Percentiles rank a stretch among this genome's conserved stretches.
phyloP scores from a whole-genome alignment of 2,888 invertebrate species.

The Embidobia sp. region DNA sequence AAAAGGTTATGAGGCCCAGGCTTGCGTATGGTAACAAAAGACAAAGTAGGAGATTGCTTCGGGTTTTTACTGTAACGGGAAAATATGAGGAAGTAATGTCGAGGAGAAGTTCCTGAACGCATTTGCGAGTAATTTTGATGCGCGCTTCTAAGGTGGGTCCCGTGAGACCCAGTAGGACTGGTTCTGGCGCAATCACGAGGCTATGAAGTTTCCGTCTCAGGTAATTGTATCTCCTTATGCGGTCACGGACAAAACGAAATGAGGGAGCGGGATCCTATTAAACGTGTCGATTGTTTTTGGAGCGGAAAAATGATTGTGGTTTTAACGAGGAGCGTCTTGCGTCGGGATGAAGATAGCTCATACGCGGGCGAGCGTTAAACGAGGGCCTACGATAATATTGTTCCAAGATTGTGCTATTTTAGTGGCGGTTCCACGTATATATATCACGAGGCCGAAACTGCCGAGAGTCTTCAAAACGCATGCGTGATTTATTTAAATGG shows the following conservation, averaged over 20 bases:
- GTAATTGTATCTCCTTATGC: constrained; percentile 10
- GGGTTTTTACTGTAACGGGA: too few species aligned
- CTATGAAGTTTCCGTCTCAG: not conserved
- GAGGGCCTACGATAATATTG: constrained; percentile 64
- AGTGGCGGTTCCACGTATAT: constrained; percentile 17
- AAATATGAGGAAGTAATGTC: too few species aligned
- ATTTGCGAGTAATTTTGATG: not conserved
- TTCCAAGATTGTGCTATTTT: constrained; percentile 62
- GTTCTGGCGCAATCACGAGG: too few species aligned
- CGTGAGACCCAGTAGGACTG: too few species aligned
- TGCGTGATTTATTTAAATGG: constrained; percentile 44
- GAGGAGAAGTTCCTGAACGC: constrained; percentile 3
- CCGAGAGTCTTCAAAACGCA: constrained; percentile 10
- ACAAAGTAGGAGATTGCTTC: too few species aligned
- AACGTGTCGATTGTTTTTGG: constrained; percentile 34
- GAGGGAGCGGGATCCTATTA: constrained; percentile 2
- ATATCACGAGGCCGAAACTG: not conserved
- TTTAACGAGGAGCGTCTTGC: constrained; percentile 15
- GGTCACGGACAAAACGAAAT: not conserved
- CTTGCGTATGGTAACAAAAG: too few species aligned
- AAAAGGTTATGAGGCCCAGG: too few species aligned
- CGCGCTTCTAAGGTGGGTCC: too few species aligned
- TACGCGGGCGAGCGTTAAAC: constrained; percentile 31
- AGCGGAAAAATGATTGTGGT: constrained; percentile 28
- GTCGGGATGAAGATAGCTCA: constrained; percentile 18